Base-by-base conservation (phyloP, 2,113 vertebrate genomes). In the Oryzias javanicus region DNA sequence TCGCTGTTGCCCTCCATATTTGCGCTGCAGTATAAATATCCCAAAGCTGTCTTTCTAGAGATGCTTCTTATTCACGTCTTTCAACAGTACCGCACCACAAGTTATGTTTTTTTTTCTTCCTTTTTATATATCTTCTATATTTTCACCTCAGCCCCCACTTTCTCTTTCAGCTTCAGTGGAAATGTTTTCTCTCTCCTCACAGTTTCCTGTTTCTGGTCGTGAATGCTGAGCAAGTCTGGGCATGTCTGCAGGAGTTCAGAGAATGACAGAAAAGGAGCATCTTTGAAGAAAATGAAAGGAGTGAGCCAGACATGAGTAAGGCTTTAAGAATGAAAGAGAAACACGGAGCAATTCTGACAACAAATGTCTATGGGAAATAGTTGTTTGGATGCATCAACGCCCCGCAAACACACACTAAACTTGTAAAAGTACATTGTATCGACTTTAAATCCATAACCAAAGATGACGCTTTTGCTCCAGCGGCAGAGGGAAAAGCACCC, bases 11-110 rank as follows among this genome's bases (percentile, higher is more conserved):
- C 77, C 57, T 59, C 50, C 58, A 72, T 60, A 65, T 79, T 74
- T 67, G 68, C 75, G 66, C 27, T 51, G 74, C 51, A 83, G 49
- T 78, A 89, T 76, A 86, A 85, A 88, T 86, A 85, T 66, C 57
- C 47, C 54, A 46, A 76, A 62, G 75, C 74, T 72, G 51, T 76
- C 14, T 51, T 60, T 60, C 12, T 4, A 1, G 45, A 64, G 42
- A 81, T 72, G 73, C 47, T n/a, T 59, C 64, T 54, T 52, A 65
- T 67, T 80, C 58, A 45, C 42, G 50, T 62, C 55, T 64, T 74
- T 45, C 48, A 20, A 55, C 42, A 40, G 29, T 55, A 70, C 42
- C 53, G 56, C 53, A 51, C 68, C 53, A 1, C 22, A 72, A 25
- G 52, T 54, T 47, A 3, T 40, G 44, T 17, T 14, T 2, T 44